Evolutionary conservation across 2,113 vertebrate species (phyloP).

Genomic region (Penelope pileata): DNA sequence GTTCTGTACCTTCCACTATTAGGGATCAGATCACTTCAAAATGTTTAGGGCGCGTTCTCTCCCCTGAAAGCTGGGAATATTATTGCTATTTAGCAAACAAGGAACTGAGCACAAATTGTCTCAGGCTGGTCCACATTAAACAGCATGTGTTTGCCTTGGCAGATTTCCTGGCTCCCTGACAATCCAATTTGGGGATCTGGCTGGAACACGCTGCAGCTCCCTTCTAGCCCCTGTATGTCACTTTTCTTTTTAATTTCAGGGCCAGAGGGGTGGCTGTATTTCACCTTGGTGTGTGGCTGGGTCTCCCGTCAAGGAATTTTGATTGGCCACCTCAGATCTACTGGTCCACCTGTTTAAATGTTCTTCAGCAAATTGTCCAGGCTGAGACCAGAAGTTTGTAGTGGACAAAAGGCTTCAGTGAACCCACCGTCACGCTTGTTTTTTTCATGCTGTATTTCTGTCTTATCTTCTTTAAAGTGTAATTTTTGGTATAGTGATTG

Average conservation of each 20-base stretch:
- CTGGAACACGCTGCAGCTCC: conserved; percentile 3
- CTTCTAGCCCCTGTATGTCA: not conserved
- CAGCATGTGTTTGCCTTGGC: conserved; percentile 33
- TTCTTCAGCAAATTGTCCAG: not conserved
- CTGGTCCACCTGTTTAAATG: not conserved
- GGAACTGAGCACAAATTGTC: conserved; percentile 13
- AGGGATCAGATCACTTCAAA: not conserved
- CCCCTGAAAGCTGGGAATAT: not conserved
- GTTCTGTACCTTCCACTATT: not conserved
- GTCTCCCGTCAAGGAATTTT: not conserved
- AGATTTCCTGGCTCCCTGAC: conserved; percentile 41
- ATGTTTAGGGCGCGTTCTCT: not conserved
- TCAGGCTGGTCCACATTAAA: conserved; percentile 7
- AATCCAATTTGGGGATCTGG: conserved; percentile 9
- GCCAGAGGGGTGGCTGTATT: not conserved
- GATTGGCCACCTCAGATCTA: not conserved
- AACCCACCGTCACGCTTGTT: not conserved
- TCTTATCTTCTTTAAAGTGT: not conserved
- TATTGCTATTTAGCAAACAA: conserved; percentile 10
- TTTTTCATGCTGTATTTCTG: not conserved
- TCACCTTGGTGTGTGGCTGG: not conserved
- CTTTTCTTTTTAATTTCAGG: not conserved
- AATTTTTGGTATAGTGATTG: not conserved
- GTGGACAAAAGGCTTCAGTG: not conserved
- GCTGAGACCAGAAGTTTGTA: not conserved